These are phyloP conservation scores for Henricia sp. DNA, from an alignment of 53 echinoderm and acorn worm species.

Conservation along the genomic window DNA sequence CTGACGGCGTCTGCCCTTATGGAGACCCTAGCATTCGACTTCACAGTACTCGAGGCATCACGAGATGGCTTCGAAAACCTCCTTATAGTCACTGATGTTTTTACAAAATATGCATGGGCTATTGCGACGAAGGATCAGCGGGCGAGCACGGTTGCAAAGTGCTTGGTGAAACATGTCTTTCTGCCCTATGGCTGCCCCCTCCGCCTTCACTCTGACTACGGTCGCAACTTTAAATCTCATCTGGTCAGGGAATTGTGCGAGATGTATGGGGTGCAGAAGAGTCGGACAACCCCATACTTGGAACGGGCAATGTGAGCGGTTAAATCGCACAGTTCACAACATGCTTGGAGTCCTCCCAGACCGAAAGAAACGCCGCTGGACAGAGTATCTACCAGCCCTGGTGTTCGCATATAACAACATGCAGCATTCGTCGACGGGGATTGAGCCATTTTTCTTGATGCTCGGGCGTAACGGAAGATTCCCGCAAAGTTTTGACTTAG, in stretches of 20 bases:
- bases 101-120: too few species aligned
- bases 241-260: conserved; percentile 22
- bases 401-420: too few species aligned
- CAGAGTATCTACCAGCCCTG: background rate
- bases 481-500: too few species aligned
- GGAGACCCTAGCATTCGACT: conserved; percentile 15
- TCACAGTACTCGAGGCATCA: background rate
- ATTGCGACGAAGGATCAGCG: conserved; percentile 32
- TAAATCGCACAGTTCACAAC: too few species aligned
- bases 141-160: conserved; percentile 15
- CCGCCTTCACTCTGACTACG: conserved; percentile 45
- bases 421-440: too few species aligned
- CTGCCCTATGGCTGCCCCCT: conserved; percentile 19
- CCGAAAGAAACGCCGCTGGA: conserved; percentile 2
- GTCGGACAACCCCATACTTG: too few species aligned
- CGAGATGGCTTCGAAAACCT: conserved; percentile 42
- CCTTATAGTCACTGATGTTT: conserved; percentile 22
- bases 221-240: conserved; percentile 15
- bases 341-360: background rate
- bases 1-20: conserved; percentile 23
- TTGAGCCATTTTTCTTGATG: too few species aligned
- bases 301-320: too few species aligned
- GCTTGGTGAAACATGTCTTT: conserved; percentile 22
- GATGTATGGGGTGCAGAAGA: conserved; percentile 3
- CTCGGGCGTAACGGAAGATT: too few species aligned